Percentiles rank a stretch among this genome's conserved stretches.
Evolutionary conservation across 1,140 invertebrate genomes (phyloP).

Genomic region (Dendroctonus ponderosae): DNA sequence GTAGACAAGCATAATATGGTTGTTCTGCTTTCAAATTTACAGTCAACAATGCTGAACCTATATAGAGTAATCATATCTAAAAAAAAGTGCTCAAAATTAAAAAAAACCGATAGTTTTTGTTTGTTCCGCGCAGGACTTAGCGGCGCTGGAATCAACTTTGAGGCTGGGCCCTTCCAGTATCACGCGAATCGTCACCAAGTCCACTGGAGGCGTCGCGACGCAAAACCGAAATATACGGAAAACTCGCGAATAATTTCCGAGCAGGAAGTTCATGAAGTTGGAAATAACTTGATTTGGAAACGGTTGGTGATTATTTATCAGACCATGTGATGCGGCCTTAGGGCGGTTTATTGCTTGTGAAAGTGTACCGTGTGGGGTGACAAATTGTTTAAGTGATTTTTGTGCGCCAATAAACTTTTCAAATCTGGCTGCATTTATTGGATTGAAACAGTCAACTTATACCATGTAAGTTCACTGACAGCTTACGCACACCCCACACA

Average conservation of each 20-base stretch:
- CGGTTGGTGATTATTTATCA: constrained; percentile 3
- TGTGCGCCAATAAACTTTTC: no score
- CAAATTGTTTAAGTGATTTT: no score
- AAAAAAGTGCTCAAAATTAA: no score
- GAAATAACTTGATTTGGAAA: constrained; percentile 18
- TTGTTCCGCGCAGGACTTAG: constrained; percentile 32
- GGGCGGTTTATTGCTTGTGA: neutral
- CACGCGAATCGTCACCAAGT: constrained; percentile 37
- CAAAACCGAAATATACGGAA: constrained; percentile 14
- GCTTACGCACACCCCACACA: no score
- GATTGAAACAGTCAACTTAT: no score
- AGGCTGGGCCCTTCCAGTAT: constrained; percentile 41
- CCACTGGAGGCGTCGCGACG: constrained; percentile 22
- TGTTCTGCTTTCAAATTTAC: no score
- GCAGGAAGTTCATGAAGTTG: constrained; percentile 15
- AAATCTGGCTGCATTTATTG: no score
- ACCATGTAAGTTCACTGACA: no score
- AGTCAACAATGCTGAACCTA: no score
- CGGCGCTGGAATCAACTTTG: constrained; percentile 38
- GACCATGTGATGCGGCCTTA: neutral
- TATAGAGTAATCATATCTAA: no score
- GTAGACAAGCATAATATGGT: no score
- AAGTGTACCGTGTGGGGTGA: neutral
- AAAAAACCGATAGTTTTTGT: constrained; percentile 15
- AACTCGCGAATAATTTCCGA: constrained; percentile 19